These are phyloP conservation scores for Dyspetes luteomarginatus DNA, from an alignment of 2,888 invertebrate species.

Conservation along the genomic window DNA sequence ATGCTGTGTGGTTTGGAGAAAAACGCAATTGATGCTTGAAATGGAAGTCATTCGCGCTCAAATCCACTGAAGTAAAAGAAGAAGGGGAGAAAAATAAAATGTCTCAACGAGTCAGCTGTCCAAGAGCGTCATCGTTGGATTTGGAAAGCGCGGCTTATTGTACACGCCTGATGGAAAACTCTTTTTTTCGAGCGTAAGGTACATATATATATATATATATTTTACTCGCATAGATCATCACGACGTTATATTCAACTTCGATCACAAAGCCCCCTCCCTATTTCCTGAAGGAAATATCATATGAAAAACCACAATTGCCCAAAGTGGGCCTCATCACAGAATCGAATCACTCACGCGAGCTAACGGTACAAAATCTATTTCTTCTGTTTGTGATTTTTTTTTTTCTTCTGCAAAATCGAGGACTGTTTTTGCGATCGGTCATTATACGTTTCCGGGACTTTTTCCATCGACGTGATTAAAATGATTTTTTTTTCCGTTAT, in stretches of 20 bases:
- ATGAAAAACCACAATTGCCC: conserved; percentile 14
- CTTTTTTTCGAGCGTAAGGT: neutral
- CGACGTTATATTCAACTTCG: conserved; percentile 16
- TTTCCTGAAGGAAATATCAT: conserved; percentile 20
- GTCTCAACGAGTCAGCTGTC: conserved; percentile 52
- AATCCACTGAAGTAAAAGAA: neutral
- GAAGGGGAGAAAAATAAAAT: conserved; percentile 26
- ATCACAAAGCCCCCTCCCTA: neutral
- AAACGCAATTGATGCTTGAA: too few species aligned
- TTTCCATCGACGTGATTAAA: too few species aligned
- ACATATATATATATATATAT: neutral
- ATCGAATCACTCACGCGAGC: conserved; percentile 4
- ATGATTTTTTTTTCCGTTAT: too few species aligned
- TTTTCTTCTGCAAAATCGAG: neutral
- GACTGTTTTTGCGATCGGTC: too few species aligned
- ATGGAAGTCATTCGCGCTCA: conserved; percentile 31
- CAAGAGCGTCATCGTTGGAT: conserved; percentile 42
- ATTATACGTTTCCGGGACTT: too few species aligned
- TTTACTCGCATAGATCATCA: conserved; percentile 16
- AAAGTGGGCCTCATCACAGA: neutral
- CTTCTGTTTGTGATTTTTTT: neutral
- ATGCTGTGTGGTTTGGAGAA: too few species aligned
- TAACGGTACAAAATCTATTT: conserved; percentile 1
- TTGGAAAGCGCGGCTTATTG: conserved; percentile 21
- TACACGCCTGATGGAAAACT: conserved; percentile 21